Evolutionary conservation across 2,888 invertebrate genomes (phyloP).

Genomic region (Volucella bombylans): DNA sequence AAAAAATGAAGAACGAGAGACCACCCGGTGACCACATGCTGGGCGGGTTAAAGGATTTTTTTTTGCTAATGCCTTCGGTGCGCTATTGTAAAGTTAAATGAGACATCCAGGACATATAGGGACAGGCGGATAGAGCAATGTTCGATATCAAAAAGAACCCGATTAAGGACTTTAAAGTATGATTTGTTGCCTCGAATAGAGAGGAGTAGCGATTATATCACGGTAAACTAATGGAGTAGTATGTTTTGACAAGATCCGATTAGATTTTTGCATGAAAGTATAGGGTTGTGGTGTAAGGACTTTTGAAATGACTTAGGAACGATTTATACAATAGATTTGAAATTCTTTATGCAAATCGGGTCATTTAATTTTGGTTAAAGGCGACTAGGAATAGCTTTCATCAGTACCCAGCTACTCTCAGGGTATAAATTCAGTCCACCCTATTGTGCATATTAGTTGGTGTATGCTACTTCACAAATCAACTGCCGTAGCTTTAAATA

Average conservation of each 20-base stretch:
- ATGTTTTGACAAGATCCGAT: conserved; percentile 66
- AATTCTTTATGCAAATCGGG: no score
- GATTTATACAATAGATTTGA: no score
- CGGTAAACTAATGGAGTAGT: not conserved
- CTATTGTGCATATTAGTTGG: no score
- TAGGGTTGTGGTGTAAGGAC: not conserved
- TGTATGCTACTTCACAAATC: no score
- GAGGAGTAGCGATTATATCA: conserved; percentile 17
- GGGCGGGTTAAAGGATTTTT: conserved; percentile 53
- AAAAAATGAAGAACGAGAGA: conserved; percentile 55
- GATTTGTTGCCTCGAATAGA: conserved; percentile 51
- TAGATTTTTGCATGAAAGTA: conserved; percentile 15
- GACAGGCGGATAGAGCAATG: conserved; percentile 41
- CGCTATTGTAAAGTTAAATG: conserved; percentile 61
- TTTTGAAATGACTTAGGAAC: not conserved
- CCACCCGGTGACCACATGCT: conserved; percentile 73
- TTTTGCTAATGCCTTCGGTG: conserved; percentile 28
- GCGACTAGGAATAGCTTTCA: no score
- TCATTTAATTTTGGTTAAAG: no score
- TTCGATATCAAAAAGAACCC: conserved; percentile 67
- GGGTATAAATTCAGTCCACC: no score
- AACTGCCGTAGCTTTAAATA: no score
- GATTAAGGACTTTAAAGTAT: conserved; percentile 68
- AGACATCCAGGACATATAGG: conserved; percentile 45
- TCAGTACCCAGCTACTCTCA: no score